These are phyloP conservation scores for Caenorhabditis sp. DNA, from an alignment of 2,888 invertebrate species.

Conservation along the genomic window DNA sequence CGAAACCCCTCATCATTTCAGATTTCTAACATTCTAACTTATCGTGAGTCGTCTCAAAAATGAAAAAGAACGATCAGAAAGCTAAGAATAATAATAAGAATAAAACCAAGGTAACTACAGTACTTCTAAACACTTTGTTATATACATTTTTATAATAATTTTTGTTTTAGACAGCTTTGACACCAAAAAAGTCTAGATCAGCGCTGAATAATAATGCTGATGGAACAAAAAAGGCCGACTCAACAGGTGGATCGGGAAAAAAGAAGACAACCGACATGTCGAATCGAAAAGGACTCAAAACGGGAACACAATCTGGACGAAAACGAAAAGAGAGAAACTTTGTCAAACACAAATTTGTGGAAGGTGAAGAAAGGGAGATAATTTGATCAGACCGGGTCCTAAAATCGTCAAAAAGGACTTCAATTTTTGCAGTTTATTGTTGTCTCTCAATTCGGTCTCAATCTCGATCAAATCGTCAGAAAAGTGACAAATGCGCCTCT, in stretches of 20 bases:
- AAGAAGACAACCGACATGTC: neutral
- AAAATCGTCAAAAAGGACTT: constrained; percentile 2
- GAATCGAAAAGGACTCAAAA: neutral
- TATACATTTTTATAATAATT: too few relatives aligned
- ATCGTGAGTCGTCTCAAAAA: neutral
- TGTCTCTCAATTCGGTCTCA: constrained; percentile 1
- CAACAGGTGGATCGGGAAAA: neutral
- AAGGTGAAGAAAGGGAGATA: neutral
- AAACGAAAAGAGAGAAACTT: neutral
- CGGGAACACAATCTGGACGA: too few relatives aligned
- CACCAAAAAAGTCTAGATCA: neutral
- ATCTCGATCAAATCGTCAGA: neutral
- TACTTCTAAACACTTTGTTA: neutral
- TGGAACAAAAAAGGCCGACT: neutral
- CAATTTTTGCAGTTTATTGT: neutral
- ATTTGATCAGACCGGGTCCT: neutral
- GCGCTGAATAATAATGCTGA: neutral
- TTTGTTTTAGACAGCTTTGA: neutral
- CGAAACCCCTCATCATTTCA: too few relatives aligned
- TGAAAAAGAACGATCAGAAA: neutral
- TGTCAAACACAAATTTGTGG: neutral
- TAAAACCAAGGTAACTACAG: neutral
- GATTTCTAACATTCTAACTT: too few relatives aligned
- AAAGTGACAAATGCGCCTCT: neutral
- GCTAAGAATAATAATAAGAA: neutral